Evolutionary conservation across 2,113 vertebrate species (phyloP), one percentile per base, ranked within the genome.

Genomic region (Cololabis saira): DNA sequence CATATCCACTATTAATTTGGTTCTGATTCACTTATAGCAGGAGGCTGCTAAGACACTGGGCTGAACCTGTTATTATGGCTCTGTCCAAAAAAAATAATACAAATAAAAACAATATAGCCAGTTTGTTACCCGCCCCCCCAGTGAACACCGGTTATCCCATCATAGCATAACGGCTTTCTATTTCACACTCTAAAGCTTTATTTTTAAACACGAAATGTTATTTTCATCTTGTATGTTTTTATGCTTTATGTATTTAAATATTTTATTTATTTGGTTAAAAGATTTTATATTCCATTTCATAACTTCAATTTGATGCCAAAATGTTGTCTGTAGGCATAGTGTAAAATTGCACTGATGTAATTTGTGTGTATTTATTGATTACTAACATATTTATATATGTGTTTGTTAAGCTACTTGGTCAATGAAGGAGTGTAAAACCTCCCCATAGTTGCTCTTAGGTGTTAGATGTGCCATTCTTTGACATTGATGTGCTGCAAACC

Each of bases 361-460:
- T 87, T 67, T 86, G 66, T 87, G 77, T 89, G 67, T 90, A 84
- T 94, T 93, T 92, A 88, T 93, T 81, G 74, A 88, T 93, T 81
- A 76, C 70, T 75, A 74, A 82, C 75, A 77, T 89, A 86, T 81
- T 83, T 89, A 74, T 89, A 81, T 73, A 78, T 90, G 75, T 86
- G 71, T 85, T 84, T 81, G 74, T 27, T 83, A 64, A 71, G 73
- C 75, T 81, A 70, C 77, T 89, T 77, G 80, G 75, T 87, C 84
- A 78, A 84, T 63, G 66, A 91, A 89, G 88, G 92, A 92, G 89
- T 92, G 84, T 77, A 88, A 92, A 92, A 86, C 90, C 90, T 92
- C 92, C 90, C 90, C 89, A 91, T 90, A 89, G 76, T 90, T 92
- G 90, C 88, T 84, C 73, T 86, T 87, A 27, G 73, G 82, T 87